Evolutionary conservation across 2,888 invertebrate species (phyloP), one percentile per base, ranked within the genome.

Genomic region (Scaptomyza caliginosa): DNA sequence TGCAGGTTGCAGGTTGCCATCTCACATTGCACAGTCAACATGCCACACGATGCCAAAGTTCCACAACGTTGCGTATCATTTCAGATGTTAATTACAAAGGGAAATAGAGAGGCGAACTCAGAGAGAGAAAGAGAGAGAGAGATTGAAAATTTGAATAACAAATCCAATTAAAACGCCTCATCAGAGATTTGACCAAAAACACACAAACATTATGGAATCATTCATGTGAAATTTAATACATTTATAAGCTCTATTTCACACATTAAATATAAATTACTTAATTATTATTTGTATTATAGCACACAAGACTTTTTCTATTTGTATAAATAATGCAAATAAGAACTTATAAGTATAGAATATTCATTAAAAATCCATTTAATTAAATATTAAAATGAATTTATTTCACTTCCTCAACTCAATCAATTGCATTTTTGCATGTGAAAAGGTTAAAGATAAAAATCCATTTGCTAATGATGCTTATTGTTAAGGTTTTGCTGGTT

Each of bases 161-260:
- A 51, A 51, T 28, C 17, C 50, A 63, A 51, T 51, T 46, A 46
- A 42, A 40, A 23, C 11, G 13, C 39, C 3, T 3, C 45, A 40
- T 26, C 42, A 10, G 8, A 7, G 26, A 19, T 26, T 40, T 21
- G 17, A 34, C 24, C 30, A 39, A 2, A 34, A 23, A 10, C 24
- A 0, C 4, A 32, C 3, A 24, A 19, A 28, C 11, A n/a, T 30
- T n/a, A n/a, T n/a, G n/a, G 30, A n/a, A 32, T 23, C 19, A 40
- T 2, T 26, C 4, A 7, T 23, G 48, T 32, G 26, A 39, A 65
- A 50, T 50, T 7, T 8, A 38, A 56, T 65, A 51, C 43, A 66
- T 49, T 13, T 28, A 7, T 40, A 40, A 16, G 40, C 40, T 38
- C 46, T 24, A n/a, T n/a, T 26, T 45, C 5, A 17, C 11, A n/a